Conservation (phyloP, 2,888 invertebrate species). For the Mesorhabditis spiculigera region DNA sequence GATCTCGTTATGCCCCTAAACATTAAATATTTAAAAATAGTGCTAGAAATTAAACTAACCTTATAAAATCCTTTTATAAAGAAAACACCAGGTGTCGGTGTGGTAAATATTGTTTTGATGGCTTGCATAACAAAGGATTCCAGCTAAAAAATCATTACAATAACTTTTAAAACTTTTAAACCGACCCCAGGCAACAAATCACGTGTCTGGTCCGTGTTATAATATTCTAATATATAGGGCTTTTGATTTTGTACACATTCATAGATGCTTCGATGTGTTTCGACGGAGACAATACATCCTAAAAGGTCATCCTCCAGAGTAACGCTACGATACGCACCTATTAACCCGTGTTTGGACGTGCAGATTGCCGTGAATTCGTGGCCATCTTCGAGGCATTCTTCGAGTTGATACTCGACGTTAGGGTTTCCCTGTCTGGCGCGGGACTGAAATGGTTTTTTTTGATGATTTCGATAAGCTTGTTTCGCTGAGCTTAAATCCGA, state of each 20-base stretch:
- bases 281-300: conserved; percentile 39
- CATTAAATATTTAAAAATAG: not conserved
- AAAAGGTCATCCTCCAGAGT: not conserved
- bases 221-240: conserved; percentile 40
- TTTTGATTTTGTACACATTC: conserved; percentile 37
- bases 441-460: conserved; percentile 15
- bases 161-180: conserved; percentile 27
- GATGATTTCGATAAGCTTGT: too few relatives aligned
- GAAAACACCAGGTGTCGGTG: conserved; percentile 24
- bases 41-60: conserved; percentile 14
- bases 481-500: too few relatives aligned
- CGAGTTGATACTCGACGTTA: conserved; percentile 42
- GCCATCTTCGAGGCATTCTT: conserved; percentile 48
- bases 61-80: conserved; percentile 50
- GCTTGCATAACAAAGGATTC: conserved; percentile 19
- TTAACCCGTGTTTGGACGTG: conserved; percentile 36
- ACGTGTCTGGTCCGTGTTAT: conserved; percentile 44
- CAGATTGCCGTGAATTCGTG: conserved; percentile 46
- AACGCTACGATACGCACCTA: conserved; percentile 24
- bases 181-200: conserved; percentile 42
- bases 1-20: conserved; percentile 48
- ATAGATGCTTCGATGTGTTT: conserved; percentile 32
- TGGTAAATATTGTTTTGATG: conserved; percentile 34
- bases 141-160: conserved; percentile 5
- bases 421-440: conserved; percentile 25